phyloP scores from a whole-genome alignment of 30 jellyfish, hydroid and myxozoan species.

The Pseudorhiza aurosa region DNA sequence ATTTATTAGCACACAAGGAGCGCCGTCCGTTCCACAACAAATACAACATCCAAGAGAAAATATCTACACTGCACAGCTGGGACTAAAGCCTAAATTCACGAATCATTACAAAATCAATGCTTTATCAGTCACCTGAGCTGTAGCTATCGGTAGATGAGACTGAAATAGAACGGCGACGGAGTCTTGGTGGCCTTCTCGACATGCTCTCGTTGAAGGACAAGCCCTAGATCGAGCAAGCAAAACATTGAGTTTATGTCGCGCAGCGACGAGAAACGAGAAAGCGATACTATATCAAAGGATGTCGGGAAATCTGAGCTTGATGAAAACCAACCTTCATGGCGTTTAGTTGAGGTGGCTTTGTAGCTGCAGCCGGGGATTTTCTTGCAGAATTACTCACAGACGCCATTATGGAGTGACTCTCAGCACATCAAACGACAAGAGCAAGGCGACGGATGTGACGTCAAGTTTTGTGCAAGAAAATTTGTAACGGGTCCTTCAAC shows the following conservation, averaged over 20 bases:
- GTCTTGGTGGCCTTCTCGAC: slow-evolving; percentile 89
- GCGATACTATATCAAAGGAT: slow-evolving; percentile 1
- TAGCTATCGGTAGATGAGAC: slow-evolving; percentile 96
- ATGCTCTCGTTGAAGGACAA: slow-evolving; percentile 93
- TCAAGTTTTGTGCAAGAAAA: not conserved
- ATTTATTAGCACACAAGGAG: too few relatives aligned
- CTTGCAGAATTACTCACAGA: slow-evolving; percentile 84
- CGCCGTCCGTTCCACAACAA: too few relatives aligned
- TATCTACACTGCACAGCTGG: too few relatives aligned
- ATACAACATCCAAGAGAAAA: too few relatives aligned
- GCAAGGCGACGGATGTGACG: slow-evolving; percentile 70
- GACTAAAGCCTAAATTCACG: too few relatives aligned
- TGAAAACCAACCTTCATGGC: slow-evolving; percentile 83
- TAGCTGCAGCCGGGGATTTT: slow-evolving; percentile 99
- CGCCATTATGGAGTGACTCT: slow-evolving; percentile 85
- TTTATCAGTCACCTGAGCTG: slow-evolving; percentile 86
- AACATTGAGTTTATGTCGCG: not conserved
- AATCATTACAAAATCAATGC: not conserved
- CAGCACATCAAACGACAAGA: slow-evolving; percentile 28
- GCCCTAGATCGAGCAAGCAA: slow-evolving; percentile 69
- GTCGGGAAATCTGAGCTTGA: not conserved
- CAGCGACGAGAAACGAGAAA: slow-evolving; percentile 27
- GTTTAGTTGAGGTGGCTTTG: slow-evolving; percentile 89
- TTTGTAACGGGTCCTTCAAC: not conserved
- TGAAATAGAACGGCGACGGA: slow-evolving; percentile 92